These are phyloP conservation scores for Clamator glandarius DNA, from an alignment of 2,797 vertebrate species.

Conservation along the genomic window DNA sequence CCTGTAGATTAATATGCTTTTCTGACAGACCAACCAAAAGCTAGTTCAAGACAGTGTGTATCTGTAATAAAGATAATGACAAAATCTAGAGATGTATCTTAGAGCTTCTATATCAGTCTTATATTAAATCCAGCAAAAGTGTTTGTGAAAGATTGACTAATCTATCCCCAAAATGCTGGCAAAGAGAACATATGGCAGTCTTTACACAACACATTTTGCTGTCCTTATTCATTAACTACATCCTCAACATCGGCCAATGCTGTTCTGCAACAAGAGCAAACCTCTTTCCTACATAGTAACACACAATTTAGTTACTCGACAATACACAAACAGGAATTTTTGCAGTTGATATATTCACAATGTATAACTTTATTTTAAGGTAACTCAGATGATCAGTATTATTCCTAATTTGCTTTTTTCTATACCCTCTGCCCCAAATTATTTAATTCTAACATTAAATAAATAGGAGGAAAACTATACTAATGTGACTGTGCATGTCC, in stretches of 20 bases:
- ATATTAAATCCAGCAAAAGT: background rate
- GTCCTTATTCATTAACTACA: background rate
- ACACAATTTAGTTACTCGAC: background rate
- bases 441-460: background rate
- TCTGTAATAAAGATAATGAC: background rate
- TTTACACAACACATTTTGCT: background rate
- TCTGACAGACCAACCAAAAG: background rate
- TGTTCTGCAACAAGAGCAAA: background rate
- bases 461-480: background rate
- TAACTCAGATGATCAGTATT: background rate
- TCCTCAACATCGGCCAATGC: background rate
- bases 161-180: background rate
- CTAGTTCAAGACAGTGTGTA: background rate
- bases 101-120: background rate
- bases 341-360: background rate
- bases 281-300: background rate
- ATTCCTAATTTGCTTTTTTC: background rate
- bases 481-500: background rate
- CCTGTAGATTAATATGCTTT: background rate
- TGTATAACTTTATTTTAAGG: background rate
- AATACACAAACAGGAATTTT: background rate
- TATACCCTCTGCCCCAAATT: fast-evolving
- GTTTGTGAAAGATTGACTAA: background rate
- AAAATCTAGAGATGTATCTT: fast-evolving
- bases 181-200: background rate